Evolutionary conservation across 2,113 vertebrate species (phyloP), one percentile per base, ranked within the genome.

Genomic region (Micromys minutus): DNA sequence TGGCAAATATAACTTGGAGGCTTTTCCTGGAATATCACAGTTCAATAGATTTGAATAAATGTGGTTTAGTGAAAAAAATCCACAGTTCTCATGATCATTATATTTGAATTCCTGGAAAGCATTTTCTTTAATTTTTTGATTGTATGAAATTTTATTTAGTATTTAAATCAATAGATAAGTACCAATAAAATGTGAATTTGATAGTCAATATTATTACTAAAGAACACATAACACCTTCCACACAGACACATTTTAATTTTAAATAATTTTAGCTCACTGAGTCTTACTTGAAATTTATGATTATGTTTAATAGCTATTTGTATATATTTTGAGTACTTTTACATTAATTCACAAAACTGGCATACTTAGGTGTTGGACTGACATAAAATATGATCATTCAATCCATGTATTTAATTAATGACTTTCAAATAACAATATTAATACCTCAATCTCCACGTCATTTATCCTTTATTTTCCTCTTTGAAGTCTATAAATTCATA

Each of bases 21-120:
- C 11, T 94, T 45, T 63, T 81, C 22, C 8, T 52, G 79, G 7
- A 26, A 13, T 21, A 50, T 90, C 52, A 22, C 65, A 24, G 21
- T 65, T 76, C 87, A 67, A 17, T 36, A 91, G 22, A 86, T 77
- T 86, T 75, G n/a, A 95, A 87, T n/a, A 65, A 5, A 3, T 72
- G 45, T 92, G 8, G 52, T 69, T 29, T 91, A 22, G 11, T 85
- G 15, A 83, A 89, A 95, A 91, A 36, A 95, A 31, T 65, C 29
- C 52, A 63, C 76, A 81, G 11, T 10, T 52, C 59, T 61, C 1
- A n/a, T 1, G 22, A 15, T 93, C 39, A 67, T 63, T 86, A 47
- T 29, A 69, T 89, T 13, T 29, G 21, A 87, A 59, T 34, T 69
- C 34, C 55, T 94, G 36, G 57, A 75, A 96, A 91, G 47, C 5